Conservation (phyloP, 1,140 invertebrate species). For the Anagrus nilaparvatae region DNA sequence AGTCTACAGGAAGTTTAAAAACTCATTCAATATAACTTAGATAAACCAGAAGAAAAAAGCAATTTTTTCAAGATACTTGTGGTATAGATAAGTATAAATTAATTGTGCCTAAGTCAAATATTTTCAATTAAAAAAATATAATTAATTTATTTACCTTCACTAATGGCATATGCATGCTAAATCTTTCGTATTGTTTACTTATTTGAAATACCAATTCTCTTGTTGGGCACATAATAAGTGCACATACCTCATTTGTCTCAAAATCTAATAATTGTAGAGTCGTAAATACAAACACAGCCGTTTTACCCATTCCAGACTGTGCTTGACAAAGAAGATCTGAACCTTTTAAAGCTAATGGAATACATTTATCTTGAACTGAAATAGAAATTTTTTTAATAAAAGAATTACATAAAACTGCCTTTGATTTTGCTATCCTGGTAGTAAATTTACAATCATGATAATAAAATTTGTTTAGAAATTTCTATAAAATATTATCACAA, state of each 20-base stretch:
- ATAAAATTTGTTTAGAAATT: constrained; percentile 7
- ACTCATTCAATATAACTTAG: too few relatives aligned
- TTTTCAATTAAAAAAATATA: too few relatives aligned
- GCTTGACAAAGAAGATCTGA: constrained; percentile 99
- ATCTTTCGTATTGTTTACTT: constrained; percentile 96
- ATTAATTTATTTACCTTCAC: constrained; percentile 76
- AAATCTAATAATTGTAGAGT: constrained; percentile 94
- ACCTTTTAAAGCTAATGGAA: constrained; percentile 95
- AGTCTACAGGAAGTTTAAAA: too few relatives aligned
- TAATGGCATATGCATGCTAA: constrained; percentile 93
- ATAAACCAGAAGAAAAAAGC: too few relatives aligned
- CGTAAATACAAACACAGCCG: constrained; percentile 96
- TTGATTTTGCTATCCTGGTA: constrained; percentile 15
- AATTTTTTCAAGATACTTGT: too few relatives aligned
- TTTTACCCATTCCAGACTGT: constrained; percentile 99
- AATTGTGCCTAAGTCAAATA: too few relatives aligned
- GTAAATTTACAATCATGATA: constrained; percentile 24
- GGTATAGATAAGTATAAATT: too few relatives aligned
- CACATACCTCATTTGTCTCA: constrained; percentile 91
- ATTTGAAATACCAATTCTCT: constrained; percentile 98
- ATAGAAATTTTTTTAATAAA: constrained; percentile 18
- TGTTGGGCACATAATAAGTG: constrained; percentile 96
- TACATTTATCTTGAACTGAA: constrained; percentile 98
- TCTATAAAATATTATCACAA: background rate
- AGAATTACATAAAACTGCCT: background rate